Conservation (phyloP, 2,888 invertebrate genomes). For the Melanargia galathea region DNA sequence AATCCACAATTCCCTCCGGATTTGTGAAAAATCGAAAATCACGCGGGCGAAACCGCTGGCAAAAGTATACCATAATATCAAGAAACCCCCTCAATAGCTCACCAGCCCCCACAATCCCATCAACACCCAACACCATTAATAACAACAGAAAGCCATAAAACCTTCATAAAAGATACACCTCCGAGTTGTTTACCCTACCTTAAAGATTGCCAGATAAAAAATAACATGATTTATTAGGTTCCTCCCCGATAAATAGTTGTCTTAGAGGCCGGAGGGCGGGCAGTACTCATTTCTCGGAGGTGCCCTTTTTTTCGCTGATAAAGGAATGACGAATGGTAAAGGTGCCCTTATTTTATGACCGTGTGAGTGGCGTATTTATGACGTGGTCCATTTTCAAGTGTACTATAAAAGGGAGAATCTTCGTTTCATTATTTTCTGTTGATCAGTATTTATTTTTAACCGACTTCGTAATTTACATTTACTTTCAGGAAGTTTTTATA, state of each 20-base stretch:
- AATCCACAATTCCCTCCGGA: too few species aligned
- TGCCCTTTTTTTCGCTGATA: conserved; percentile 72
- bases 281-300: conserved; percentile 70
- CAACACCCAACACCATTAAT: conserved; percentile 51
- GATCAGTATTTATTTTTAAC: too few species aligned
- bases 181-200: conserved; percentile 52
- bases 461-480: too few species aligned
- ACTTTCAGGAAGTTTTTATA: too few species aligned
- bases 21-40: too few species aligned
- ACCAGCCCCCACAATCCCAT: conserved; percentile 29
- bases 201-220: conserved; percentile 72
- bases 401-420: background rate
- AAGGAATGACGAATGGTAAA: conserved; percentile 72
- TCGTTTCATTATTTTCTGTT: background rate
- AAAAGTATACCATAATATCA: too few species aligned
- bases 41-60: too few species aligned
- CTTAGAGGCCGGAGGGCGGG: conserved; percentile 69
- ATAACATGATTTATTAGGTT: conserved; percentile 67
- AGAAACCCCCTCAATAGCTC: conserved; percentile 2
- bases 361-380: conserved; percentile 57
- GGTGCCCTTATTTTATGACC: conserved; percentile 59
- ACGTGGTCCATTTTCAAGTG: conserved; percentile 30
- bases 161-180: conserved; percentile 48
- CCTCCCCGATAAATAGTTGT: conserved; percentile 77
- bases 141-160: conserved; percentile 54